phyloP scores from a whole-genome alignment of 2,888 invertebrate species.

The Erebia ligea region DNA sequence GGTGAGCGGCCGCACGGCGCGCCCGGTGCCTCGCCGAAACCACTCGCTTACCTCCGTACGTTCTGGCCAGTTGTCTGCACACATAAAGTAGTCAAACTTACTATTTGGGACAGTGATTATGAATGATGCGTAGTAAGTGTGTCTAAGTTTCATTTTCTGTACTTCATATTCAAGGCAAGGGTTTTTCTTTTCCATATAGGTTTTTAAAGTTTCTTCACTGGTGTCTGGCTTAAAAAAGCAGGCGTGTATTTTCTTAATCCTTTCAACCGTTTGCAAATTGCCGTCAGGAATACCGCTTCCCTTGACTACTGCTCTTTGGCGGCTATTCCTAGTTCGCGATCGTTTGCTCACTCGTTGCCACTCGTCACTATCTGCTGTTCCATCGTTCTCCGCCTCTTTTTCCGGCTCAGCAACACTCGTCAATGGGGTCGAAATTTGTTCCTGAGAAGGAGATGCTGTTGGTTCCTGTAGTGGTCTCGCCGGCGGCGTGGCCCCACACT shows the following conservation, averaged over 20 bases:
- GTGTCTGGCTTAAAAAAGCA: background rate
- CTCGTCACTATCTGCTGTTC: background rate
- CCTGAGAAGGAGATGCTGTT: no score
- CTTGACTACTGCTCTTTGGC: background rate
- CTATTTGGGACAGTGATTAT: background rate
- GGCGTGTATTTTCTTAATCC: background rate
- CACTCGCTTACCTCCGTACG: background rate
- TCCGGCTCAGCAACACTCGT: no score
- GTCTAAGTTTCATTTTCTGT: background rate
- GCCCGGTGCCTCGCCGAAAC: constrained; percentile 3
- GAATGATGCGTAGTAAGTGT: background rate
- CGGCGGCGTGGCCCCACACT: no score
- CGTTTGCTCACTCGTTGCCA: background rate
- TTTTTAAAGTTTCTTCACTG: background rate
- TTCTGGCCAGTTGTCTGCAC: background rate
- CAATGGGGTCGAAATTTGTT: no score
- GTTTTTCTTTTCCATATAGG: background rate
- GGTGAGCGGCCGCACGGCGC: constrained; percentile 1
- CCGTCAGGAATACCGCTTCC: background rate
- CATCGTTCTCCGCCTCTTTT: background rate
- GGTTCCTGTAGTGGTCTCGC: no score
- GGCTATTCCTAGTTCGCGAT: background rate
- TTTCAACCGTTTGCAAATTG: background rate
- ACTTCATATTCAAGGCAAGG: background rate
- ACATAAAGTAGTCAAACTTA: background rate